Evolutionary conservation across 2,888 invertebrate genomes (phyloP), one percentile per base, ranked within the genome.

Genomic region (Reticulitermes lucifugus): DNA sequence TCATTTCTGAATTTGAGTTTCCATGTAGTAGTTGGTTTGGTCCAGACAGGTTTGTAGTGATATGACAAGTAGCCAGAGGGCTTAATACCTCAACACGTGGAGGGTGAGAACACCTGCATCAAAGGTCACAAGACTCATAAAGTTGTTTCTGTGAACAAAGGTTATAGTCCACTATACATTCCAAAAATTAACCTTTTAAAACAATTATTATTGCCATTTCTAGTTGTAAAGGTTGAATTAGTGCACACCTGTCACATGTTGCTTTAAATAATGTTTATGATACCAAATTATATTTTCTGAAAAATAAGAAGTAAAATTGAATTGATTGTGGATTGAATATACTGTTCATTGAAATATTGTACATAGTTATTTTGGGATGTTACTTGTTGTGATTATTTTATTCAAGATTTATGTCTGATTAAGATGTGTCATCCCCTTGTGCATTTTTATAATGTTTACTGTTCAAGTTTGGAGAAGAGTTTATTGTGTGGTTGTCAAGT

Each of bases 381-480:
- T 18, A 55, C 14, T 55, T 18, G 12, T 55, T 55, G 55, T 55
- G 55, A 55, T 55, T 12, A 55, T 18, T 55, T 9, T 55, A 55
- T 55, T 55, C 55, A 55, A 14, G 55, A 18, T 55, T 55, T 14
- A 18, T 55, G 55, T 55, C 18, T 55, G 25, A 65, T 65, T 65
- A 25, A 25, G 65, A 65, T 65, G 65, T 65, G 65, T 25, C 25
- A 25, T 25, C 25, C 25, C 65, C 25, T 14, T 65, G n/a, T 65
- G n/a, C n/a, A n/a, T 25, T 25, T 65, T 65, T 55, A 7, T 65
- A 65, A 65, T 46, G 51, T 77, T 77, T 77, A 77, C 51, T 77
- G 77, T 77, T 77, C 77, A 77, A 46, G 77, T 77, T 77, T 77
- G 77, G 77, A 77, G 41, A 35, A 77, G 77, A 77, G 77, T 77